These are phyloP conservation scores for Clavelina lepadiformis DNA, from an alignment of 23 tunicate species.

Conservation along the genomic window DNA sequence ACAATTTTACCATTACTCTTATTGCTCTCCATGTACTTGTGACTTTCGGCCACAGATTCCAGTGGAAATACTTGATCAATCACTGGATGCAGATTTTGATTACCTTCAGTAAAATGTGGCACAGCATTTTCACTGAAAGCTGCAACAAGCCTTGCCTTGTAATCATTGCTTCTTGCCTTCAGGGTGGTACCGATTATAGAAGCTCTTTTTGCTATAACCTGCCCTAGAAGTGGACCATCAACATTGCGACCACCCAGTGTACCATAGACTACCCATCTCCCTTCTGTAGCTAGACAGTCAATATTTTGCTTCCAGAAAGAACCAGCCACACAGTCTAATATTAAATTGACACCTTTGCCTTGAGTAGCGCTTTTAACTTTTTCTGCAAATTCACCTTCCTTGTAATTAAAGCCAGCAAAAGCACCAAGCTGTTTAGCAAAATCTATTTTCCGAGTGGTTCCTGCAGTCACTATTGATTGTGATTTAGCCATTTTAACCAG, in stretches of 20 bases:
- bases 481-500: slow-evolving; percentile 59
- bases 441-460: slow-evolving; percentile 59
- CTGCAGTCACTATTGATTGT: slow-evolving; percentile 66
- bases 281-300: slow-evolving; percentile 66
- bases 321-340: slow-evolving; percentile 95
- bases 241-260: slow-evolving; percentile 75
- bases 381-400: slow-evolving; percentile 55
- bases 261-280: slow-evolving; percentile 92
- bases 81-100: slow-evolving; percentile 30
- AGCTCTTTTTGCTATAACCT: slow-evolving; percentile 57
- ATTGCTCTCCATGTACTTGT: slow-evolving; percentile 68
- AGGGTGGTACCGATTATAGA: slow-evolving; percentile 71
- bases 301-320: slow-evolving; percentile 87
- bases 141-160: slow-evolving; percentile 62
- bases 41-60: slow-evolving; percentile 64
- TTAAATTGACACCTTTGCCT: slow-evolving; percentile 68
- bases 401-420: slow-evolving; percentile 67
- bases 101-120: slow-evolving; percentile 40
- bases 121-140: slow-evolving; percentile 63
- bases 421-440: slow-evolving; percentile 77
- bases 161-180: slow-evolving; percentile 66
- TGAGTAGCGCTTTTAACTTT: slow-evolving; percentile 40
- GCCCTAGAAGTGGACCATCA: slow-evolving; percentile 60
- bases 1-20: slow-evolving; percentile 89
- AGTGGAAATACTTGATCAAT: slow-evolving; percentile 61